Evolutionary conservation across 2,113 vertebrate genomes (phyloP), one percentile per base, ranked within the genome.

Genomic region (Sinocyclocheilus rhinocerous): DNA sequence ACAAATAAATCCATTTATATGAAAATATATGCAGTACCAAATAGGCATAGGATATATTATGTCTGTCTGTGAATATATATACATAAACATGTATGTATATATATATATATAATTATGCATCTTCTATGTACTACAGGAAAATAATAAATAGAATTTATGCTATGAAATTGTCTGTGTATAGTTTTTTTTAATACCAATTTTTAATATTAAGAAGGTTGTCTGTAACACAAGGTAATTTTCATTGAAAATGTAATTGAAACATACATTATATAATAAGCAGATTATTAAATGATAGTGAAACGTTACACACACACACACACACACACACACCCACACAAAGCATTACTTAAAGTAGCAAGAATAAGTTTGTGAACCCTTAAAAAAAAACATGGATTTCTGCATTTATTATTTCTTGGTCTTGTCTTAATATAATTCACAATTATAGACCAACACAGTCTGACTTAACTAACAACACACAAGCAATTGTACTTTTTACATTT

Each of bases 81-180:
- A 88, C 24, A 86, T 75, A 48, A 76, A 76, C 73, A 42, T 42
- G 80, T 81, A 84, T 86, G 75, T 83, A 83, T 91, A 92, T 89
- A 88, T 83, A 83, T 91, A 92, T 89, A 88, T 48, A 85, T 90
- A 91, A 48, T 87, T 88, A 90, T 90, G 88, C 86, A 89, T 89
- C 89, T 90, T 69, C 83, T 89, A 87, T 93, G 90, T 92, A 90
- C 59, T 90, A 90, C 86, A 91, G 88, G 86, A 65, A 89, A 92
- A 87, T 90, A 90, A 91, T 91, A 94, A 93, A 94, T 89, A 87
- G 65, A 90, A 84, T 87, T 90, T 90, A 86, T 91, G 81, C 89
- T 89, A 86, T 83, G 84, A 39, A 92, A 81, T 10, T 42, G 24
- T 52, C 18, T 42, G 29, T 61, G 20, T 90, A 39, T 45, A 15